Evolutionary conservation across 2,113 vertebrate genomes (phyloP).

Genomic region (Synodontis membranacea): DNA sequence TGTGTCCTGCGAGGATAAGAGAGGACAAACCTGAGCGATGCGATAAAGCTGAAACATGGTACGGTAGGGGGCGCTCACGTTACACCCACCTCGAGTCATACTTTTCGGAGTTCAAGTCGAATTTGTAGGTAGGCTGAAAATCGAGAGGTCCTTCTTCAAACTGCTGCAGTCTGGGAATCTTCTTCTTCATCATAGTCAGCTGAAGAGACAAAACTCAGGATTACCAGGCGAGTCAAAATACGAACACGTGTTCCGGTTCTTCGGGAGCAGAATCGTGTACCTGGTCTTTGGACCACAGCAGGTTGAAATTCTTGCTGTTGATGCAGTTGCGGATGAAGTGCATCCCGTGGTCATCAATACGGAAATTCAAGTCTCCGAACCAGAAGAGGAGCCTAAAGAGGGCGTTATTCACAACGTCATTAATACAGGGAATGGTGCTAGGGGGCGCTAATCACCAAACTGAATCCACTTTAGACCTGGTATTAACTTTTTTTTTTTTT

Average conservation of each 20-base stretch:
- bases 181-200: constrained; percentile 88
- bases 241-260: not conserved
- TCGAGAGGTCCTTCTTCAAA: constrained; percentile 88
- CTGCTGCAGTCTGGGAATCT: constrained; percentile 78
- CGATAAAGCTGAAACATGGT: too few relatives aligned
- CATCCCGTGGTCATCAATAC: constrained; percentile 90
- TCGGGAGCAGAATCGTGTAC: constrained; percentile 59
- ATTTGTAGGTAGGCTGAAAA: constrained; percentile 95
- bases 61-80: not conserved
- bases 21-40: constrained; percentile 31
- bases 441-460: not conserved
- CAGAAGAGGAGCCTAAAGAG: constrained; percentile 84
- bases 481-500: too few relatives aligned
- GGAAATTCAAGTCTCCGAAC: constrained; percentile 96
- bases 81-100: constrained; percentile 86
- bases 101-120: constrained; percentile 82
- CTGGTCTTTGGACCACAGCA: constrained; percentile 97
- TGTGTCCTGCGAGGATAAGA: constrained; percentile 70
- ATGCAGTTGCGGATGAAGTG: constrained; percentile 87
- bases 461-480: not conserved
- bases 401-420: not conserved
- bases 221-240: not conserved
- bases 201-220: constrained; percentile 55
- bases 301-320: constrained; percentile 71
- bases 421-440: not conserved